These are phyloP conservation scores for Apostichopus leukothele DNA, from an alignment of 53 echinoderm and acorn worm species.

Conservation along the genomic window DNA sequence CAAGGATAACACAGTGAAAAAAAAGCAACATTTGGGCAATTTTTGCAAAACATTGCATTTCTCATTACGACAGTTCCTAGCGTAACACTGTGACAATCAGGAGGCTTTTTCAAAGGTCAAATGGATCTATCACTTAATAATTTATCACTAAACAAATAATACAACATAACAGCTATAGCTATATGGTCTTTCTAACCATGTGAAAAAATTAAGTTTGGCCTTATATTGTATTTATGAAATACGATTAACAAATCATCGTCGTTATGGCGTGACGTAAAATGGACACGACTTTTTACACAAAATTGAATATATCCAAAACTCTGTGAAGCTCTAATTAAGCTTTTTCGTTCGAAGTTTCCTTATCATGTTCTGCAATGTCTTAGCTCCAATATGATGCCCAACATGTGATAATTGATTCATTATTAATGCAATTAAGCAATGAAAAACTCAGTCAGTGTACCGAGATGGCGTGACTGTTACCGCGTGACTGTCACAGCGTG, in stretches of 20 bases:
- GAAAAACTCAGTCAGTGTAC: background rate
- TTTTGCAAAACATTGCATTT: no score
- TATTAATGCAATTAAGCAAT: background rate
- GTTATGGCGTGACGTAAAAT: background rate
- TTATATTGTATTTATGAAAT: background rate
- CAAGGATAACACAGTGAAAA: no score
- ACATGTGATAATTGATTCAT: constrained; percentile 24
- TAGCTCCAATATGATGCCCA: background rate
- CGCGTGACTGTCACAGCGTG: background rate
- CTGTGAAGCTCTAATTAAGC: background rate
- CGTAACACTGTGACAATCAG: background rate
- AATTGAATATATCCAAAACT: background rate
- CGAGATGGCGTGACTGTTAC: background rate
- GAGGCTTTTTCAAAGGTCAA: background rate
- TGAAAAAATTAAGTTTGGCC: background rate
- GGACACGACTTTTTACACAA: background rate
- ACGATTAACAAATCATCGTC: background rate
- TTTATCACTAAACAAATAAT: background rate
- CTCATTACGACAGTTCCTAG: background rate
- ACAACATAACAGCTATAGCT: no score
- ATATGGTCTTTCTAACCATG: background rate
- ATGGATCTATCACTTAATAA: background rate
- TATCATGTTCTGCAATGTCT: background rate
- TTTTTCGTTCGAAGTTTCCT: background rate
- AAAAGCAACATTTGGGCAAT: no score